phyloP scores from a whole-genome alignment of 2,888 invertebrate species.

The Heliconius erato region DNA sequence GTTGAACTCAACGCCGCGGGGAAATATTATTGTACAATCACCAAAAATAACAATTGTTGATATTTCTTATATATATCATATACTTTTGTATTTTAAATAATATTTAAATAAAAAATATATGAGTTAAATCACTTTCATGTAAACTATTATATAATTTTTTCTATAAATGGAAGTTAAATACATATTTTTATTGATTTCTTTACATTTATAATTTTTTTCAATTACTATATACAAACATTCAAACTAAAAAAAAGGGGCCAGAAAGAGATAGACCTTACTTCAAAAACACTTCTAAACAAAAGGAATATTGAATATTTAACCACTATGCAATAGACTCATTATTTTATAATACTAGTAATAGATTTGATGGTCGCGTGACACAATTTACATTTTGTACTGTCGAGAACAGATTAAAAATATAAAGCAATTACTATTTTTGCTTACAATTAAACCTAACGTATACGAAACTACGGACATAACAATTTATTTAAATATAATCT shows the following conservation, averaged over 20 bases:
- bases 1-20: not conserved
- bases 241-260: not conserved
- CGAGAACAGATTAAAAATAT: conserved; percentile 2
- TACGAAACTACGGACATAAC: not conserved
- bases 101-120: not conserved
- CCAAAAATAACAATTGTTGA: too few species aligned
- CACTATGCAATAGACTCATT: conserved; percentile 6
- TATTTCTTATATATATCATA: too few species aligned
- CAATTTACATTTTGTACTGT: conserved; percentile 15
- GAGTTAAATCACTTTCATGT: not conserved
- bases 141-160: not conserved
- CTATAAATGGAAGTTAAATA: not conserved
- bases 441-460: not conserved
- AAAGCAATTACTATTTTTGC: not conserved
- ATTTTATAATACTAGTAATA: not conserved
- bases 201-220: not conserved
- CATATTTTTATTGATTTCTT: conserved; percentile 7
- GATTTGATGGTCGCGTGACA: conserved; percentile 2
- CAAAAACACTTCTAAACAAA: not conserved
- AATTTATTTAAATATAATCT: not conserved
- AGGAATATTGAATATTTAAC: not conserved
- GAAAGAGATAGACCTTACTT: not conserved
- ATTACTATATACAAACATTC: not conserved
- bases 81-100: not conserved
- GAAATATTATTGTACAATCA: too few species aligned